Conservation (phyloP, 2,888 invertebrate genomes). For the Sphecodes monilicornis region DNA sequence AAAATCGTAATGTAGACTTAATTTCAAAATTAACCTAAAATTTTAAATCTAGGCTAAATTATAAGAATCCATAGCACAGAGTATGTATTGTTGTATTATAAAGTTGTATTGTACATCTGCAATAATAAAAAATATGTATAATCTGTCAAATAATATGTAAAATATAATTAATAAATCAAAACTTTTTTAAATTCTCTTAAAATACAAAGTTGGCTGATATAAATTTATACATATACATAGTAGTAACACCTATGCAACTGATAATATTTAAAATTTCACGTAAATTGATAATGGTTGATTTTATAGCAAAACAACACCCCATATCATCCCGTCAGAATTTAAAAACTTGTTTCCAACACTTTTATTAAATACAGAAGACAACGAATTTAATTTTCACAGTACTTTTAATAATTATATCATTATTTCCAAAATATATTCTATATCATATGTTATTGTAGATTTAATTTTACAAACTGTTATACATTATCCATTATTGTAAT, state of each 20-base stretch:
- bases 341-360: not conserved
- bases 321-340: not conserved
- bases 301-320: not conserved
- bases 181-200: not conserved
- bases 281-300: slow-evolving; percentile 5
- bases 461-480: not conserved
- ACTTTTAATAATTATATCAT: not conserved
- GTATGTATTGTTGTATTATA: too few relatives aligned
- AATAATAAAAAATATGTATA: too few relatives aligned
- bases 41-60: not conserved
- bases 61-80: not conserved
- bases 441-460: too few relatives aligned
- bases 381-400: not conserved
- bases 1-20: not conserved
- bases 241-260: not conserved
- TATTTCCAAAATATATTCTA: too few relatives aligned
- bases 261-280: not conserved
- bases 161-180: not conserved
- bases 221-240: too few relatives aligned
- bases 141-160: not conserved
- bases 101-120: too few relatives aligned
- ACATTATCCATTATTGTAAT: not conserved
- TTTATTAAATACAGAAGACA: not conserved
- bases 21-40: not conserved
- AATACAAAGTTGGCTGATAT: not conserved